These are phyloP conservation scores for Scopus umbretta DNA, from an alignment of 2,113 vertebrate genomes.

Conservation along the genomic window DNA sequence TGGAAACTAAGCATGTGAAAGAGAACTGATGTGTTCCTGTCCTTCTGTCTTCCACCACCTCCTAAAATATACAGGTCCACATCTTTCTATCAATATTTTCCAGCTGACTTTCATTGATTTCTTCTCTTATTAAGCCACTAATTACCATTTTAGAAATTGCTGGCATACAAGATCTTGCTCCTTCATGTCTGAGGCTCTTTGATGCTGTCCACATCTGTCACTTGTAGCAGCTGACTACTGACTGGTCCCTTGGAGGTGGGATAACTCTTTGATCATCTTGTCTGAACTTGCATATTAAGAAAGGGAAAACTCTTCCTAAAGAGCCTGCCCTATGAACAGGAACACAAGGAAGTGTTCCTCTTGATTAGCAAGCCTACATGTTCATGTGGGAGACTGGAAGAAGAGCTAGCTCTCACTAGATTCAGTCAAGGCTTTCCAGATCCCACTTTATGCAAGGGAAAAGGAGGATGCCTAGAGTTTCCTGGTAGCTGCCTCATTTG, in stretches of 20 bases:
- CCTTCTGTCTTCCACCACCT: neutral
- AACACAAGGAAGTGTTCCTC: rapidly evolving
- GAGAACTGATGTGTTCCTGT: neutral
- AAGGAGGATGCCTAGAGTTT: neutral
- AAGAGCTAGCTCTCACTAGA: neutral
- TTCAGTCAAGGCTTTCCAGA: neutral
- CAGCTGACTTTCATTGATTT: neutral
- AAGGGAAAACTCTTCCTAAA: neutral
- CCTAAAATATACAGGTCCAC: neutral
- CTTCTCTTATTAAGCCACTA: neutral
- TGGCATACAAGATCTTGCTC: neutral
- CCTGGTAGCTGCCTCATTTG: neutral
- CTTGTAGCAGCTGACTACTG: neutral
- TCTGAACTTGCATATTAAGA: neutral
- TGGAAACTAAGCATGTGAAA: neutral
- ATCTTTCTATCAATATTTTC: neutral
- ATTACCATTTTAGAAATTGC: neutral
- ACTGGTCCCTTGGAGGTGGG: neutral
- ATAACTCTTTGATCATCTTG: neutral
- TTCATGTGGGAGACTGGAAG: neutral
- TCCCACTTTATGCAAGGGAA: neutral
- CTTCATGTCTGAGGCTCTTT: neutral
- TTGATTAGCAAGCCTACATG: neutral
- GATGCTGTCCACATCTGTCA: neutral
- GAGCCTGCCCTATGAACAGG: neutral